A percentile compares a stretch with the other conserved stretches of the same genome.
phyloP scores from a whole-genome alignment of 2,113 vertebrate genomes.

The Erythrocercus mccallii region DNA sequence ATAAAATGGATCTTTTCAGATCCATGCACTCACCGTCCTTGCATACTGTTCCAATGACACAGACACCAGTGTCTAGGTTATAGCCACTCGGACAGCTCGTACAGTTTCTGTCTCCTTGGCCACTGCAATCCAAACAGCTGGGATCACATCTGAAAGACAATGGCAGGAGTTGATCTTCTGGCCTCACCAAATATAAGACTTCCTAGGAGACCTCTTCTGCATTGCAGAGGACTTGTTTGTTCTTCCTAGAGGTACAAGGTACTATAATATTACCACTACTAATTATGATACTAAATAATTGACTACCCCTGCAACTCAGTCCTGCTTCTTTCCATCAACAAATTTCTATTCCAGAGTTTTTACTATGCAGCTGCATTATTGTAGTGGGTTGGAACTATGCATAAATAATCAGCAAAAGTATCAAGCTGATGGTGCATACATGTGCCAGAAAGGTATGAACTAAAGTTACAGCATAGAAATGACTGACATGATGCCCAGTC shows the following conservation, averaged over 20 bases:
- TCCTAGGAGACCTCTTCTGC: neutral
- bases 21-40: slow-evolving; percentile 94
- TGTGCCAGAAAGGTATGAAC: neutral
- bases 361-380: neutral
- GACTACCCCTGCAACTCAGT: neutral
- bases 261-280: neutral
- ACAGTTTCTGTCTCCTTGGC: slow-evolving; percentile 92
- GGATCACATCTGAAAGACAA: slow-evolving; percentile 83
- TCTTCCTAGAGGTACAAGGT: neutral
- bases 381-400: neutral
- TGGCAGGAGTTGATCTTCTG: neutral
- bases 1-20: neutral
- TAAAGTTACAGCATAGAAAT: neutral
- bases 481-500: neutral
- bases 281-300: neutral
- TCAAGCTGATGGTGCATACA: neutral
- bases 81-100: slow-evolving; percentile 90
- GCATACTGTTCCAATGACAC: slow-evolving; percentile 93
- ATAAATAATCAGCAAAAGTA: neutral
- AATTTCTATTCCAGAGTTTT: neutral
- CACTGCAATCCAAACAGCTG: slow-evolving; percentile 89
- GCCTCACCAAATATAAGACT: neutral
- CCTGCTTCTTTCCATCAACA: neutral
- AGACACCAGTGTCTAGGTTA: slow-evolving; percentile 88
- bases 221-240: neutral